These are phyloP conservation scores for Mnemiopsis leidyi DNA, from an alignment of 37 sponge, comb jelly and placozoan species.

Conservation along the genomic window DNA sequence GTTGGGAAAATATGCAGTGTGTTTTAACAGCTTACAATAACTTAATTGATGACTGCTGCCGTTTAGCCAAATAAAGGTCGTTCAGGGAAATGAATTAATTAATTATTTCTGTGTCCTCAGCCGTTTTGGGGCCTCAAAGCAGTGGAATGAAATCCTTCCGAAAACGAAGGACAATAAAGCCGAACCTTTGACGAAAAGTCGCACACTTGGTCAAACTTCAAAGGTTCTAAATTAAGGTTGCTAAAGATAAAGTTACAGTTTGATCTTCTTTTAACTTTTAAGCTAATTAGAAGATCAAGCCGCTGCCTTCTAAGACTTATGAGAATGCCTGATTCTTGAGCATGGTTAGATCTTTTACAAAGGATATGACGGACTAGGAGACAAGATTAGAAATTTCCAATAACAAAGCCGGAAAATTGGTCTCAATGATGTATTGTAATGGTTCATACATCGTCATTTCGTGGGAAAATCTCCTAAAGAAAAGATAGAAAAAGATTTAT, in stretches of 20 bases:
- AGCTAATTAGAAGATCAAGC: neutral
- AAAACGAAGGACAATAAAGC: neutral
- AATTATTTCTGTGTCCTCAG: neutral
- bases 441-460: neutral
- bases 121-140: neutral
- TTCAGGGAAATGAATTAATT: neutral
- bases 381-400: neutral
- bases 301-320: no score
- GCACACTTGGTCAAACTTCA: neutral
- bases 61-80: neutral
- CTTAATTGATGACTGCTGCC: neutral
- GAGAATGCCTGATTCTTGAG: neutral
- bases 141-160: neutral
- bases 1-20: neutral
- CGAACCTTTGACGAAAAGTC: neutral
- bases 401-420: neutral
- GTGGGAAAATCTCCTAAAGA: neutral
- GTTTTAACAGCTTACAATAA: neutral
- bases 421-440: neutral
- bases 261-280: neutral
- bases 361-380: neutral
- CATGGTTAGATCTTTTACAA: neutral
- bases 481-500: no score
- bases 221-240: neutral
- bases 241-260: neutral